A percentile compares a stretch with the other conserved stretches of the same genome.
Conservation (phyloP, 2,113 vertebrate genomes). For the Mustela nigripes region DNA sequence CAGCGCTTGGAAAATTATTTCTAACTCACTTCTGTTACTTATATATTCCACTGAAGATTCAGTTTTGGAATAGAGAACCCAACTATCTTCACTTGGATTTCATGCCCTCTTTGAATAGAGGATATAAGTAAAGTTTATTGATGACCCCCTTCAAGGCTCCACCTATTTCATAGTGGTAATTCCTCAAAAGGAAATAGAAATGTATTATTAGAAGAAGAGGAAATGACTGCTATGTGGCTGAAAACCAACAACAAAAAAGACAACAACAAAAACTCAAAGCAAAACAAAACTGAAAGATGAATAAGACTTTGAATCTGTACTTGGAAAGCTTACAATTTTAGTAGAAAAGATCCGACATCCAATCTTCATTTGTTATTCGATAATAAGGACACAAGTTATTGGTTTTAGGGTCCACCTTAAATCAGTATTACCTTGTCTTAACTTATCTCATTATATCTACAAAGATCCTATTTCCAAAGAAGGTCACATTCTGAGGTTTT, state of each 20-base stretch:
- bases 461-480: background rate
- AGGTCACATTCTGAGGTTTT: background rate
- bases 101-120: background rate
- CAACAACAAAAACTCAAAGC: background rate
- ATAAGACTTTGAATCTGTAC: background rate
- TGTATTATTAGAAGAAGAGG: conserved; percentile 1
- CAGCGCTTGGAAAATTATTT: background rate
- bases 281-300: background rate
- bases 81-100: background rate
- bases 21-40: background rate
- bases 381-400: background rate
- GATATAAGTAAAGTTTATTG: background rate
- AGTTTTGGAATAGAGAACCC: background rate
- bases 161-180: background rate
- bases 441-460: background rate
- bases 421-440: background rate
- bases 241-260: background rate
- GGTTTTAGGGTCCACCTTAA: background rate
- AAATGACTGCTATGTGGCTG: background rate
- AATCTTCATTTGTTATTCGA: conserved; percentile 16
- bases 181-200: background rate
- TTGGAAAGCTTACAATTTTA: background rate
- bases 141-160: background rate
- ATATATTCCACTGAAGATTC: background rate
- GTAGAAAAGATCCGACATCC: background rate